These are phyloP conservation scores for Ophthalmolycus amberensis DNA, from an alignment of 2,113 vertebrate genomes.

Conservation along the genomic window DNA sequence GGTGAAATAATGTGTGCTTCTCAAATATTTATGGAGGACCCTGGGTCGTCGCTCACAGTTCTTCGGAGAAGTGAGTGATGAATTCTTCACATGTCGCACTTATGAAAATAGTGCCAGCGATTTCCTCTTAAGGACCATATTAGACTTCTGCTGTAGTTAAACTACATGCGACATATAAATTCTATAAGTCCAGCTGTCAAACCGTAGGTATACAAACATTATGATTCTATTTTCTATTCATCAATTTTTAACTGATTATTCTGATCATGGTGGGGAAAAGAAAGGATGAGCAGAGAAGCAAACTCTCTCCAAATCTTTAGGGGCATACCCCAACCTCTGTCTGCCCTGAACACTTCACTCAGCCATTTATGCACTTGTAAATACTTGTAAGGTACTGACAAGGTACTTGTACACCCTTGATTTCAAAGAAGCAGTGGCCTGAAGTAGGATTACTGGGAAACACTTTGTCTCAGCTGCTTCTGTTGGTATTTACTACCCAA, in stretches of 20 bases:
- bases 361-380: not conserved
- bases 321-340: not conserved
- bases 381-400: not conserved
- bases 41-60: conserved; percentile 14
- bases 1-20: conserved; percentile 58
- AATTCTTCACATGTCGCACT: conserved; percentile 1
- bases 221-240: not conserved
- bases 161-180: not conserved
- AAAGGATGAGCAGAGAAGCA: not conserved
- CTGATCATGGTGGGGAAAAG: not conserved
- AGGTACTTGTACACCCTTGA: not conserved
- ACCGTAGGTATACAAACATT: not conserved
- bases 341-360: not conserved
- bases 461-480: not conserved
- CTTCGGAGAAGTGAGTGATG: not conserved
- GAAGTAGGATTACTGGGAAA: not conserved
- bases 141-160: conserved; percentile 4
- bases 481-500: too few species aligned
- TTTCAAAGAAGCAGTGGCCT: not conserved
- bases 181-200: not conserved
- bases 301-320: not conserved
- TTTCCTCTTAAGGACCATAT: conserved; percentile 15
- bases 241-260: not conserved
- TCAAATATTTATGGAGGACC: conserved; percentile 78
- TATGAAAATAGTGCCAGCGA: conserved; percentile 8